Percentiles rank a stretch among this genome's conserved stretches.
Conservation (phyloP, 2,113 vertebrate species). For the Uria aalge region DNA sequence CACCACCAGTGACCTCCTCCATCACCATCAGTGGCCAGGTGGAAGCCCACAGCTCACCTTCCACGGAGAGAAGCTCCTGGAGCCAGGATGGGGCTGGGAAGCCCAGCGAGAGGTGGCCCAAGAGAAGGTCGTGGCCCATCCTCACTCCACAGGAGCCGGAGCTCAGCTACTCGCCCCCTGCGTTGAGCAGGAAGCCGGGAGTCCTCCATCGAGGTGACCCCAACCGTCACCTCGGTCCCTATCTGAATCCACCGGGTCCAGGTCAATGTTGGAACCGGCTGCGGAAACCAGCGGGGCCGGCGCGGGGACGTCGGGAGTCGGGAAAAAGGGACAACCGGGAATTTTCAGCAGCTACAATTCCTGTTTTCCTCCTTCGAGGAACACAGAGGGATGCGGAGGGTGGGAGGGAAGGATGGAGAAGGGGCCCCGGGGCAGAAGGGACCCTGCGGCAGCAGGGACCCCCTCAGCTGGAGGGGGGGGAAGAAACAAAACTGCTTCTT, state of each 20-base stretch:
- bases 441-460: too few species aligned
- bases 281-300: background rate
- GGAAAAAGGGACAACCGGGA: background rate
- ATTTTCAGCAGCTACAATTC: background rate
- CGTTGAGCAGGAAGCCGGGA: rapidly evolving
- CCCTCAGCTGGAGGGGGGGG: rapidly evolving
- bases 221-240: background rate
- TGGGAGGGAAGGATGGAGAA: background rate
- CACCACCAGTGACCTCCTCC: background rate
- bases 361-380: background rate
- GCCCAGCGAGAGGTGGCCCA: background rate
- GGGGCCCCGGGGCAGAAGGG: background rate
- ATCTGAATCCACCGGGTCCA: background rate
- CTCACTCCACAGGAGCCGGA: background rate
- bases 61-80: background rate
- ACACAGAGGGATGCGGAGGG: background rate
- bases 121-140: background rate
- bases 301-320: background rate
- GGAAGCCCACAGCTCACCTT: rapidly evolving
- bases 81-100: background rate
- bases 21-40: rapidly evolving
- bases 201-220: background rate
- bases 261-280: background rate
- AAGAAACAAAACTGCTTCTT: rapidly evolving
- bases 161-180: rapidly evolving